phyloP scores from a whole-genome alignment of 2,113 vertebrate species.

The Phoxinus phoxinus region DNA sequence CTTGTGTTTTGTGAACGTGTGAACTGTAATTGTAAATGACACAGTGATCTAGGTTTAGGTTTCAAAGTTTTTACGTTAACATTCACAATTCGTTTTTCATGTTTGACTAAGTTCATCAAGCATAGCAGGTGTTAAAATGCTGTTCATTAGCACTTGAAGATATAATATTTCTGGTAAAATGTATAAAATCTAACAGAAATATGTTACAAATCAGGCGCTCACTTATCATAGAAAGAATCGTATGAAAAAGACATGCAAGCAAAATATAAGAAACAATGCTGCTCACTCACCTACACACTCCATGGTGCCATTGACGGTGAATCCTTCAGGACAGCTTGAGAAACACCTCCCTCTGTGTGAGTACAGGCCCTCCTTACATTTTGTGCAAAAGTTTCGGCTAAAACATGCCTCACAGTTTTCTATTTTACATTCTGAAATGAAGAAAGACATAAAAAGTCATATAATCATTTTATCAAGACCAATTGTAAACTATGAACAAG shows the following conservation, averaged over 20 bases:
- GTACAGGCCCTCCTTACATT: slow-evolving; percentile 95
- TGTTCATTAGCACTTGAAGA: neutral
- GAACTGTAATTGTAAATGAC: too few relatives aligned
- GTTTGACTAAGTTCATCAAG: too few relatives aligned
- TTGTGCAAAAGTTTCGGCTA: slow-evolving; percentile 98
- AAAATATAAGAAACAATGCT: neutral
- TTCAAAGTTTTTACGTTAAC: too few relatives aligned
- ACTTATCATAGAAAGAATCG: neutral
- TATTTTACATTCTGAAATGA: slow-evolving; percentile 93
- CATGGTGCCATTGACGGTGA: slow-evolving; percentile 86
- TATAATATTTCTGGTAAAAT: neutral
- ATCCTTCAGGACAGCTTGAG: slow-evolving; percentile 87
- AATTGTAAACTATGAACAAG: too few relatives aligned
- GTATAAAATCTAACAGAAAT: neutral
- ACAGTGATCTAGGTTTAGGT: too few relatives aligned
- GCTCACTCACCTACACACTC: slow-evolving; percentile 90
- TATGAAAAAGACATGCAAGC: neutral
- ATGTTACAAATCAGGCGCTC: neutral
- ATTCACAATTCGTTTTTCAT: too few relatives aligned
- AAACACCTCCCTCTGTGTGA: slow-evolving; percentile 95
- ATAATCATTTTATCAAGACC: neutral
- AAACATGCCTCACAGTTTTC: slow-evolving; percentile 98
- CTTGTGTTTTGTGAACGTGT: too few relatives aligned
- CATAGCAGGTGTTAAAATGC: neutral
- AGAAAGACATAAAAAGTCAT: slow-evolving; percentile 44